Evolutionary conservation across 2,797 vertebrate species (phyloP).

Genomic region (Rachycentron canadum): DNA sequence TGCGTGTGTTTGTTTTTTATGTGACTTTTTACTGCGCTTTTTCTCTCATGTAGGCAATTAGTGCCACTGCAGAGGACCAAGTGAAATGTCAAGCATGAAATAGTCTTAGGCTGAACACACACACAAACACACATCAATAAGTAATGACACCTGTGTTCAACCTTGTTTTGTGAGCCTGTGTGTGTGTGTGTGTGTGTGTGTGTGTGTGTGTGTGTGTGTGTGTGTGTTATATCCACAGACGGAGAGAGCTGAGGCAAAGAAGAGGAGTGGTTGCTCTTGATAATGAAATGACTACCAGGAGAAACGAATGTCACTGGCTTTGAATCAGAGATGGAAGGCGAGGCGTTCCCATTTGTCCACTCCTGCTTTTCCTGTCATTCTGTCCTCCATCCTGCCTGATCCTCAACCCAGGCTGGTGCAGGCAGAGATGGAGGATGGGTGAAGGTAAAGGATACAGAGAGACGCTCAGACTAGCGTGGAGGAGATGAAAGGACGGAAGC

Average conservation of each 20-base stretch:
- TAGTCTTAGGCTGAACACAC: not conserved
- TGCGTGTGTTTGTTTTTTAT: not conserved
- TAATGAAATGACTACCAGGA: not conserved
- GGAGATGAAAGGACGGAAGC: constrained; percentile 15
- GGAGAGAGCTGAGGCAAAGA: not conserved
- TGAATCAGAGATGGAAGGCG: not conserved
- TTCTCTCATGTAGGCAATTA: constrained; percentile 8
- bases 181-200: too few species aligned
- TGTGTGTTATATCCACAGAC: too few species aligned
- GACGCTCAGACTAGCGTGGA: constrained; percentile 1
- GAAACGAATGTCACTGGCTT: not conserved
- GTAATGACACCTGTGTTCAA: too few species aligned
- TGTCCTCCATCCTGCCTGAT: not conserved
- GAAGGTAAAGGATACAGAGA: not conserved
- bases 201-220: too few species aligned
- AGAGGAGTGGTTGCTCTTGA: not conserved
- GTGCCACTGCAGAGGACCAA: not conserved
- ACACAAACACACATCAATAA: not conserved
- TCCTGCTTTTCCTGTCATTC: not conserved
- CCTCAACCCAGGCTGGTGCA: not conserved
- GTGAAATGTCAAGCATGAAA: constrained; percentile 30
- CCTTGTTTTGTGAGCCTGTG: not conserved
- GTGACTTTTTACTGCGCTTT: not conserved
- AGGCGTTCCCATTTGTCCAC: not conserved
- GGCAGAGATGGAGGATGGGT: not conserved